Evolutionary conservation across 2,888 invertebrate species (phyloP).

Genomic region (Tenthredo scrophulariae): DNA sequence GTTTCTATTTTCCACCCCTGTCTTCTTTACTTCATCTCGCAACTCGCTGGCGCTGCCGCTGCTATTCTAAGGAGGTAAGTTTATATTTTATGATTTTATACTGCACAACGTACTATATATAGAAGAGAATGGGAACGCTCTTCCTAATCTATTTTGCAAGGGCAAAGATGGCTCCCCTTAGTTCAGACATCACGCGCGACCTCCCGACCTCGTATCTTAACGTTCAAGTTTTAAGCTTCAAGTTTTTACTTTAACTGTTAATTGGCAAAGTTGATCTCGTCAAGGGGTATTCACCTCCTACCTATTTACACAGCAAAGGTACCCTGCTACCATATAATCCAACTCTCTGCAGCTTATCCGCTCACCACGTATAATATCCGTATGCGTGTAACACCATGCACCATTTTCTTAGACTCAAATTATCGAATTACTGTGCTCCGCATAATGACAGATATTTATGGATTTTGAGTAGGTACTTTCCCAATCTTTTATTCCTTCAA

Average conservation of each 20-base stretch:
- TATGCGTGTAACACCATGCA: not conserved
- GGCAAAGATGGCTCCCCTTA: constrained; percentile 13
- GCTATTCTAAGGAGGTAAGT: constrained; percentile 49
- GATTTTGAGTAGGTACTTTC: not conserved
- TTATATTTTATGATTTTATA: constrained; percentile 63
- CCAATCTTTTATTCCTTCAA: not conserved
- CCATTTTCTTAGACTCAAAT: not conserved
- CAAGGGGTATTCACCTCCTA: constrained; percentile 32
- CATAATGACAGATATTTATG: not conserved
- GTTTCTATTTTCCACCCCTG: constrained; percentile 34
- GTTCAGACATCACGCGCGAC: constrained; percentile 41
- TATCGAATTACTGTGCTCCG: not conserved
- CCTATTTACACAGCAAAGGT: constrained; percentile 36
- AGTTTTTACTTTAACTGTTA: constrained; percentile 47
- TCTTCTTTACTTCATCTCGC: constrained; percentile 47
- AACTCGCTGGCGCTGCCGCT: constrained; percentile 41
- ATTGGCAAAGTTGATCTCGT: constrained; percentile 49
- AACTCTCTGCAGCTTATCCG: not conserved
- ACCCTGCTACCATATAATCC: not conserved
- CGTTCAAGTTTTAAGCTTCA: constrained; percentile 44
- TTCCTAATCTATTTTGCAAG: constrained; percentile 41
- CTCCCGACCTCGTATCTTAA: constrained; percentile 7
- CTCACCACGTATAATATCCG: not conserved
- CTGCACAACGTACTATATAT: constrained; percentile 15
- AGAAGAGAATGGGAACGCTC: constrained; percentile 25